These are phyloP conservation scores for Cinara cedri DNA, from an alignment of 2,888 invertebrate species.

Conservation along the genomic window DNA sequence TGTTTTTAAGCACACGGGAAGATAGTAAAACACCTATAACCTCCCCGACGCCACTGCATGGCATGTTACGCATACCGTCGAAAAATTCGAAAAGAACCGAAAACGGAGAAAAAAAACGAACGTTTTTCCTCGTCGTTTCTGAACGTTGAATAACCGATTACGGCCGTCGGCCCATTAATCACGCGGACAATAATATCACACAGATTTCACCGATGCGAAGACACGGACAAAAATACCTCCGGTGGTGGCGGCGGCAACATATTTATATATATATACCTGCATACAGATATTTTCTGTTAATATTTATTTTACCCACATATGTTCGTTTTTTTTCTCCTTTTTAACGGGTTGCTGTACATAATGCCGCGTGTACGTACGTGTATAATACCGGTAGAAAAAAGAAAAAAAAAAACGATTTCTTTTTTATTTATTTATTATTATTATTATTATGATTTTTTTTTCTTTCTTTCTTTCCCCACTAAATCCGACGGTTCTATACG, in stretches of 20 bases:
- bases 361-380: background rate
- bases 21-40: background rate
- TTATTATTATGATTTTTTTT: no score
- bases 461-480: conserved; percentile 5
- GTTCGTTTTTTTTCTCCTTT: no score
- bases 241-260: conserved; percentile 28
- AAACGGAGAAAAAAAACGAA: conserved; percentile 9
- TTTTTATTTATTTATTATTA: conserved; percentile 25
- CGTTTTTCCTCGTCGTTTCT: conserved; percentile 43
- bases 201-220: conserved; percentile 29
- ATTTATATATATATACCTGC: no score
- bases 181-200: conserved; percentile 40
- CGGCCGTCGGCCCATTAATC: conserved; percentile 46
- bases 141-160: conserved; percentile 29
- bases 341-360: conserved; percentile 36
- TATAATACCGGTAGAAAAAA: conserved; percentile 43
- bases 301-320: conserved; percentile 47
- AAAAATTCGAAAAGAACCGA: background rate
- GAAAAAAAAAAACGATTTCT: conserved; percentile 49
- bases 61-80: no score
- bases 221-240: conserved; percentile 40
- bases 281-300: conserved; percentile 41
- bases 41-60: no score
- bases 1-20: no score
- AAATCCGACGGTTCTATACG: conserved; percentile 35